These are phyloP conservation scores for Oreonectes daqikongensis DNA, from an alignment of 2,797 vertebrate genomes.

Conservation along the genomic window DNA sequence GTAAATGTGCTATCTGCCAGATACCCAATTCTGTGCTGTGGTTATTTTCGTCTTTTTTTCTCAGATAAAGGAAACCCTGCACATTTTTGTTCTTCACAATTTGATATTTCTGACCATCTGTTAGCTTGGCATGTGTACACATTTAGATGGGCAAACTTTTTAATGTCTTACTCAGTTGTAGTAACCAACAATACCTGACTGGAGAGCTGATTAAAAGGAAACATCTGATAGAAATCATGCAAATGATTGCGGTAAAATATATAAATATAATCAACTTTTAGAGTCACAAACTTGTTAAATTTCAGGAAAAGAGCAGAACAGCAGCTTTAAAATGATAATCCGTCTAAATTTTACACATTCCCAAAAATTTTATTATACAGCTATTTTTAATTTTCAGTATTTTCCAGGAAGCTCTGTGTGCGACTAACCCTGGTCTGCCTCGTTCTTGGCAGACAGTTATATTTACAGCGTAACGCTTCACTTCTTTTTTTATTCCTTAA, in stretches of 20 bases:
- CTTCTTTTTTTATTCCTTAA: neutral
- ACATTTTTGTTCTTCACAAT: neutral
- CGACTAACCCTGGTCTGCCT: constrained; percentile 8
- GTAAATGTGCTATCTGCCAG: constrained; percentile 14
- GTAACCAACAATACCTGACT: neutral
- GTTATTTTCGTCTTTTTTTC: constrained; percentile 17
- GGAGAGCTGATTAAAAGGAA: neutral
- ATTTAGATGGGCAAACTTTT: constrained; percentile 24
- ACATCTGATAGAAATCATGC: neutral
- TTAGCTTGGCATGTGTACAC: constrained; percentile 5
- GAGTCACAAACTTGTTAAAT: no score
- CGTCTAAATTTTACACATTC: neutral
- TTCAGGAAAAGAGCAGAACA: neutral
- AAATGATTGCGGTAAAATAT: neutral
- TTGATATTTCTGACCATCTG: constrained; percentile 36
- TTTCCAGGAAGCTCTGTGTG: neutral
- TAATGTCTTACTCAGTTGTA: neutral
- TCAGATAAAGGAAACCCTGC: constrained; percentile 14
- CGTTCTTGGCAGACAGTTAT: constrained; percentile 3
- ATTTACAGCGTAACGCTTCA: neutral
- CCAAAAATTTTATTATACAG: neutral
- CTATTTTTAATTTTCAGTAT: neutral
- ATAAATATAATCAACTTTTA: neutral
- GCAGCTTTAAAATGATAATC: neutral
- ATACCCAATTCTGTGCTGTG: neutral